Percentiles rank a stretch among this genome's conserved stretches.
Evolutionary conservation across 2,888 invertebrate genomes (phyloP).

Genomic region (Folsomia candida): DNA sequence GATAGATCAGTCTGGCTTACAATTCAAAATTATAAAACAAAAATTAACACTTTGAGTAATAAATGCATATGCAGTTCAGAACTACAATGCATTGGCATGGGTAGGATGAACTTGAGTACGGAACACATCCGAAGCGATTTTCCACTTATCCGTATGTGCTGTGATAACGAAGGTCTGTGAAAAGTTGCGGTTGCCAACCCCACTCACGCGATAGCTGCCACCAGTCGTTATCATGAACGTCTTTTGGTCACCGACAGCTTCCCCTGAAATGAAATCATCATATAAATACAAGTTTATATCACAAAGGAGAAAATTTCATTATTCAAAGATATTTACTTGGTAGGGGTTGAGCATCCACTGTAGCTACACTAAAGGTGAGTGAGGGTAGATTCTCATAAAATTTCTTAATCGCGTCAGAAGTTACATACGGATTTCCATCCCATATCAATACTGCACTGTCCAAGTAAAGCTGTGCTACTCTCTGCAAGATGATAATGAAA

Average conservation of each 20-base stretch:
- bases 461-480: constrained; percentile 76
- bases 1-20: too few relatives aligned
- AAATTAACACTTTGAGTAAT: too few relatives aligned
- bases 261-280: constrained; percentile 15
- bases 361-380: constrained; percentile 72
- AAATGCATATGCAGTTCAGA: too few relatives aligned
- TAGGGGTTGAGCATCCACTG: constrained; percentile 85
- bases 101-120: constrained; percentile 54
- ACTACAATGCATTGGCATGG: too few relatives aligned
- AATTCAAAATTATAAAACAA: too few relatives aligned
- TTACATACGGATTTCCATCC: constrained; percentile 85
- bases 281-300: constrained; percentile 12
- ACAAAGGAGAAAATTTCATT: constrained; percentile 2
- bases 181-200: constrained; percentile 59
- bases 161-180: constrained; percentile 85
- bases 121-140: constrained; percentile 85
- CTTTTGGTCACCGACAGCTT: constrained; percentile 69
- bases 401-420: constrained; percentile 78
- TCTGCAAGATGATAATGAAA: too few relatives aligned
- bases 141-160: constrained; percentile 86
- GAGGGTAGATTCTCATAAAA: constrained; percentile 80
- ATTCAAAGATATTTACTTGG: constrained; percentile 56
- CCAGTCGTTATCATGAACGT: constrained; percentile 80
- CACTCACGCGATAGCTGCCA: constrained; percentile 53
- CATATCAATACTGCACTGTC: constrained; percentile 81